These are phyloP conservation scores for Leptobrachium leishanense DNA, from an alignment of 2,113 vertebrate genomes.

Conservation along the genomic window DNA sequence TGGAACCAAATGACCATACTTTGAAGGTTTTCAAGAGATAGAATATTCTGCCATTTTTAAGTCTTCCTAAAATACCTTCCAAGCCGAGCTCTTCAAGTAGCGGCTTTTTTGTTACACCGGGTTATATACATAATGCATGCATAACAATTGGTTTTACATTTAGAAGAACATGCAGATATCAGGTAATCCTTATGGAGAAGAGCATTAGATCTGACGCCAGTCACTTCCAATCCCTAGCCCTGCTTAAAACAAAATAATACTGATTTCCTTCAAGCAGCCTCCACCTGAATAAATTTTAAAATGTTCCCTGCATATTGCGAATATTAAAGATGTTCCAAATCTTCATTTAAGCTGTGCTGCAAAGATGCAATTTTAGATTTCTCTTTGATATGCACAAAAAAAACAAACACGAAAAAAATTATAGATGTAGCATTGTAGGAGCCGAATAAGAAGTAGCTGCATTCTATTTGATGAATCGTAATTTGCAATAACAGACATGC, in stretches of 20 bases:
- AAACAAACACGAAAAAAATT: neutral
- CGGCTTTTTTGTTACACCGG: neutral
- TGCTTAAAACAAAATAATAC: slow-evolving; percentile 22
- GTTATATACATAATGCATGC: slow-evolving; percentile 37
- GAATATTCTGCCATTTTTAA: too few species aligned
- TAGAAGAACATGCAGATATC: slow-evolving; percentile 45
- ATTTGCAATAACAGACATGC: slow-evolving; percentile 46
- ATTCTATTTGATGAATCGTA: slow-evolving; percentile 47
- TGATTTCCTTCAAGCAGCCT: slow-evolving; percentile 4
- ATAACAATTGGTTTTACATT: slow-evolving; percentile 33
- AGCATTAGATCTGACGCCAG: slow-evolving; percentile 41
- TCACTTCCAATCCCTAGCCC: slow-evolving; percentile 22
- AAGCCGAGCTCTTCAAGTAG: neutral
- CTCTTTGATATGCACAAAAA: slow-evolving; percentile 7
- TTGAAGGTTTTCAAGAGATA: too few species aligned
- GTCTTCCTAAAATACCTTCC: too few species aligned
- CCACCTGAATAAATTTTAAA: slow-evolving; percentile 16
- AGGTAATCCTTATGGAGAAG: slow-evolving; percentile 6
- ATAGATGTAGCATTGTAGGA: slow-evolving; percentile 32
- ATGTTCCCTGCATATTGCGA: slow-evolving; percentile 1
- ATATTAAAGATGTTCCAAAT: neutral
- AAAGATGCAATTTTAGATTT: slow-evolving; percentile 5
- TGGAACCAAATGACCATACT: too few species aligned
- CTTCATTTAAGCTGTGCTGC: slow-evolving; percentile 1
- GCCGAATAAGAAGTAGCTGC: slow-evolving; percentile 28